Percentiles rank a stretch among this genome's conserved stretches.
Evolutionary conservation across 2,888 invertebrate species (phyloP).

Genomic region (Acrobasis consociella): DNA sequence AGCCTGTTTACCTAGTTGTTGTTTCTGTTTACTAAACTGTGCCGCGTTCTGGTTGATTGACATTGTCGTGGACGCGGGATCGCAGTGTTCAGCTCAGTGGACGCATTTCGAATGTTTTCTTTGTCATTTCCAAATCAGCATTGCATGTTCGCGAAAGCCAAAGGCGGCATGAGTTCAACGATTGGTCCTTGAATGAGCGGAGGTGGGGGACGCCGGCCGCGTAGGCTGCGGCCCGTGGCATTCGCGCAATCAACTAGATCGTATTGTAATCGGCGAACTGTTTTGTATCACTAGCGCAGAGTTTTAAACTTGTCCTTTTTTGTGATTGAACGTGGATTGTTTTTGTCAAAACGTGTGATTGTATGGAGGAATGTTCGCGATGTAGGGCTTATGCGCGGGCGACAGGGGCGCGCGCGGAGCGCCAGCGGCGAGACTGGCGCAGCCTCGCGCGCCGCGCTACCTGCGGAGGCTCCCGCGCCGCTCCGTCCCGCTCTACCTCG

Average conservation of each 20-base stretch:
- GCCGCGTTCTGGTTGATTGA: constrained; percentile 77
- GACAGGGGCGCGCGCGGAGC: constrained; percentile 69
- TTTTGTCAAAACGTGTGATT: neutral
- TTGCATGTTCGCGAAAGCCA: constrained; percentile 59
- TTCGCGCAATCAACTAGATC: constrained; percentile 70
- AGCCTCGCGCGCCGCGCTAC: constrained; percentile 45
- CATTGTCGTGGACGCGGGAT: constrained; percentile 66
- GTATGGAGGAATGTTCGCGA: neutral
- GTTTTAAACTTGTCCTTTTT: neutral
- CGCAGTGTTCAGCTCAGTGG: constrained; percentile 55
- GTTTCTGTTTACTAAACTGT: constrained; percentile 77
- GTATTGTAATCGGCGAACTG: constrained; percentile 39
- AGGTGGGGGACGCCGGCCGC: constrained; percentile 77
- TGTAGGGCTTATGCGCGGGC: constrained; percentile 34
- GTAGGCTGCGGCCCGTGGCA: constrained; percentile 78
- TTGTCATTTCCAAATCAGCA: constrained; percentile 61
- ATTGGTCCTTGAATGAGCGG: constrained; percentile 78
- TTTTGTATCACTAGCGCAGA: constrained; percentile 35
- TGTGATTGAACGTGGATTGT: neutral
- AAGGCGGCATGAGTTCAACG: constrained; percentile 72
- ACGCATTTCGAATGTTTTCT: constrained; percentile 47
- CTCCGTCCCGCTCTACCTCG: constrained; percentile 61
- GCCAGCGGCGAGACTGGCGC: constrained; percentile 62
- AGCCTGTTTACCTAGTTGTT: constrained; percentile 80
- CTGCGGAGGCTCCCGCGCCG: constrained; percentile 61